Conservation (phyloP, 2,888 invertebrate genomes). For the Germaria angustata region DNA sequence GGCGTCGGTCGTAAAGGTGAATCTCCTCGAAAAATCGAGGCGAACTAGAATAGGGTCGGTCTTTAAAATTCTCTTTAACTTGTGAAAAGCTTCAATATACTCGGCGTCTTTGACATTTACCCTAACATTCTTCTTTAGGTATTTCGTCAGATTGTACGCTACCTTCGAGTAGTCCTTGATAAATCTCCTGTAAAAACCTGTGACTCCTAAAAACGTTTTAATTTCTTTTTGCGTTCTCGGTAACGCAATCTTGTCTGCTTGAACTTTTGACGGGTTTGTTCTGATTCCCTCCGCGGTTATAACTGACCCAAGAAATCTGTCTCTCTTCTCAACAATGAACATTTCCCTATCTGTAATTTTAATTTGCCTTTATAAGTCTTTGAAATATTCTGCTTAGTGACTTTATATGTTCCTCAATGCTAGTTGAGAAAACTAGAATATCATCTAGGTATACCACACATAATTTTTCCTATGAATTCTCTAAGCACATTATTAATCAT, state of each 20-base stretch:
- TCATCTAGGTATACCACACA: conserved; percentile 33
- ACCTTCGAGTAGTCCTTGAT: not conserved
- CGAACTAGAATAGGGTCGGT: too few relatives aligned
- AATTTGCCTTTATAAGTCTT: not conserved
- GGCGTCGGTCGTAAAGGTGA: not conserved
- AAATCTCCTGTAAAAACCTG: not conserved
- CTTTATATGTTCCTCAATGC: not conserved
- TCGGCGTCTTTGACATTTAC: not conserved
- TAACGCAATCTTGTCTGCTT: not conserved
- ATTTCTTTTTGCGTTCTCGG: not conserved
- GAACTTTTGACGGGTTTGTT: not conserved
- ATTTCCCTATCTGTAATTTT: not conserved
- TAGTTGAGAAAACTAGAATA: conserved; percentile 17
- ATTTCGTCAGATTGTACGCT: not conserved
- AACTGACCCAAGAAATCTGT: conserved; percentile 4
- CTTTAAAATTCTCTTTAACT: not conserved
- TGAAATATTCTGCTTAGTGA: not conserved
- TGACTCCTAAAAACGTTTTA: too few relatives aligned
- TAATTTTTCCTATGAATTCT: conserved; percentile 13
- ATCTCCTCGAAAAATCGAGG: conserved; percentile 55
- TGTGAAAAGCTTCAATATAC: not conserved
- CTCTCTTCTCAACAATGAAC: not conserved
- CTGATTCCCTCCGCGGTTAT: not conserved
- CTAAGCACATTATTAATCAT: too few relatives aligned
- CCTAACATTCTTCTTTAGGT: not conserved